These are phyloP conservation scores for Proterorhinus semilunaris DNA, from an alignment of 2,113 vertebrate species.

Conservation along the genomic window DNA sequence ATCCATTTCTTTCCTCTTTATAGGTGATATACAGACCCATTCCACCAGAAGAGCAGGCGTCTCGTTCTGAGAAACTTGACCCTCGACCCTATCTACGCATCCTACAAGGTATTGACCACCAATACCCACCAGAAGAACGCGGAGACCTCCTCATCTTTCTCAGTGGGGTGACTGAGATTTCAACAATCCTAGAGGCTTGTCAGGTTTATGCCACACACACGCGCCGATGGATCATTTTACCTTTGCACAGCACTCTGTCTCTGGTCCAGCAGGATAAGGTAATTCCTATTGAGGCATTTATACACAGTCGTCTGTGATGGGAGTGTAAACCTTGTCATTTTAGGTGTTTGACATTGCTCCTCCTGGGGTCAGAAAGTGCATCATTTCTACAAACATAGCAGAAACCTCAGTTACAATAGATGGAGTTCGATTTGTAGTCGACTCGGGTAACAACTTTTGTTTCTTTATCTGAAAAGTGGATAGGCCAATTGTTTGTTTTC, in stretches of 20 bases:
- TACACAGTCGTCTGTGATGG: neutral
- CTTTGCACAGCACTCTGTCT: slow-evolving; percentile 88
- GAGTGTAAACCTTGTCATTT: neutral
- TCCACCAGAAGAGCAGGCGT: slow-evolving; percentile 71
- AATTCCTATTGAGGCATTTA: neutral
- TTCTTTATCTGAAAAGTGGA: too few species aligned
- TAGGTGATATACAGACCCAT: slow-evolving; percentile 89
- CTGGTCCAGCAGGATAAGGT: slow-evolving; percentile 91
- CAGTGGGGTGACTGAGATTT: slow-evolving; percentile 90
- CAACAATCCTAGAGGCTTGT: slow-evolving; percentile 81
- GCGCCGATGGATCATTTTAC: slow-evolving; percentile 85
- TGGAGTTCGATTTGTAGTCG: slow-evolving; percentile 88
- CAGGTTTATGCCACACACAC: slow-evolving; percentile 84
- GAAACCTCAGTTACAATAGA: slow-evolving; percentile 95
- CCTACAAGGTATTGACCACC: slow-evolving; percentile 87
- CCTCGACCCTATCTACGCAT: slow-evolving; percentile 86
- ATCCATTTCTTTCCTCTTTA: neutral
- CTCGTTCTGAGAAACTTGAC: slow-evolving; percentile 81
- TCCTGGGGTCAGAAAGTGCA: slow-evolving; percentile 88
- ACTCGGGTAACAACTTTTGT: slow-evolving; percentile 78
- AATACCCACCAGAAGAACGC: slow-evolving; percentile 84
- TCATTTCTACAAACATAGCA: slow-evolving; percentile 91
- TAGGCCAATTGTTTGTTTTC: neutral
- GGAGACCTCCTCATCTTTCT: slow-evolving; percentile 92
- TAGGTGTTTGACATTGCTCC: slow-evolving; percentile 91